Conservation (phyloP, 2,797 vertebrate genomes). For the Phylloscopus collybita region DNA sequence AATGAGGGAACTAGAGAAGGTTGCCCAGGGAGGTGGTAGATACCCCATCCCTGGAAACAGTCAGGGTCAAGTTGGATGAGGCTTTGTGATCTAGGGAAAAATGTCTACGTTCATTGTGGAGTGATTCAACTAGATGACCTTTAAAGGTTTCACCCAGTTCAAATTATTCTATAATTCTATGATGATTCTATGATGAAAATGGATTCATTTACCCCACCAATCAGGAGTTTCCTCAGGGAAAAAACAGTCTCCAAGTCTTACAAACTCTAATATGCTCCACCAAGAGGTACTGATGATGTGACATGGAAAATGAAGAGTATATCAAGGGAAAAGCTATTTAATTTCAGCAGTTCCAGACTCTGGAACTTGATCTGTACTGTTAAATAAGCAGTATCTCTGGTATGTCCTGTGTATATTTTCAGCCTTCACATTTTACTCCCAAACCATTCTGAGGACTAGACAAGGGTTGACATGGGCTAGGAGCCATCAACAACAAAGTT, state of each 20-base stretch:
- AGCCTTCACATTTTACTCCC: neutral
- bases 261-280: neutral
- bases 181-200: neutral
- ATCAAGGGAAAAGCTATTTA: neutral
- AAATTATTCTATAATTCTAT: neutral
- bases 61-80: neutral
- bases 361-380: neutral
- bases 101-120: accelerated
- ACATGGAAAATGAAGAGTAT: neutral
- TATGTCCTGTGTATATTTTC: neutral
- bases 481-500: neutral
- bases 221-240: neutral
- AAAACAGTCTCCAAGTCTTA: neutral
- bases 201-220: accelerated
- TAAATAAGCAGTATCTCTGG: neutral
- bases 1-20: neutral
- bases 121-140: neutral
- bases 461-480: neutral
- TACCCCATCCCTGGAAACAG: neutral
- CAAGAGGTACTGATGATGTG: neutral
- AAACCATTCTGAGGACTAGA: neutral
- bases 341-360: neutral
- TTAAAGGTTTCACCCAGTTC: neutral
- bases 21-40: neutral
- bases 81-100: neutral